Evolutionary conservation across 2,113 vertebrate genomes (phyloP).

Genomic region (Smithornis capensis): DNA sequence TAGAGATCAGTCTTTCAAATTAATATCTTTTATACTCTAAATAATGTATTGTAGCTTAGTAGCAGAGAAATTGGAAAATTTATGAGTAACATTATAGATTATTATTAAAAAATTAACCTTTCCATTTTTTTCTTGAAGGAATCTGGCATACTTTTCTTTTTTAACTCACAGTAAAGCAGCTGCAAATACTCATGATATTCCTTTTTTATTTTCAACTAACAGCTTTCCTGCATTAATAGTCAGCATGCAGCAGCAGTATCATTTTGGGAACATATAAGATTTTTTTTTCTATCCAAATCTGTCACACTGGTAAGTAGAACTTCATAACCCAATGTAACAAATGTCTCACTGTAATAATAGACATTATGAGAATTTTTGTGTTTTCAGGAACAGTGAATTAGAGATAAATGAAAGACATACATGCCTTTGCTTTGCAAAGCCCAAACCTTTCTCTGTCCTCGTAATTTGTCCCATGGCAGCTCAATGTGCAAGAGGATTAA

Average conservation of each 20-base stretch:
- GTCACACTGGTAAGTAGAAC: neutral
- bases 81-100: neutral
- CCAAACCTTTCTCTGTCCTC: neutral
- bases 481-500: neutral
- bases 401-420: neutral
- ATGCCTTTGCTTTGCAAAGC: neutral
- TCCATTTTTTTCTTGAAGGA: neutral
- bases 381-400: neutral
- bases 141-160: neutral
- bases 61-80: slow-evolving; percentile 50
- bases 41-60: slow-evolving; percentile 32
- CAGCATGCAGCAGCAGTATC: neutral
- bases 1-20: slow-evolving; percentile 42
- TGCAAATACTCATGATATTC: neutral
- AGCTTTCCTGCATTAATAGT: neutral
- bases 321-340: neutral
- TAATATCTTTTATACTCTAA: slow-evolving; percentile 48
- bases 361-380: neutral
- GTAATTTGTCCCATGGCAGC: neutral
- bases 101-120: slow-evolving; percentile 49
- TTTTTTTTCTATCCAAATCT: neutral
- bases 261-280: neutral
- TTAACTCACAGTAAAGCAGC: neutral
- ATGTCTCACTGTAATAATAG: neutral
- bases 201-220: neutral